Evolutionary conservation across 2,113 vertebrate genomes (phyloP), one percentile per base, ranked within the genome.

Genomic region (Manacus vitellinus): DNA sequence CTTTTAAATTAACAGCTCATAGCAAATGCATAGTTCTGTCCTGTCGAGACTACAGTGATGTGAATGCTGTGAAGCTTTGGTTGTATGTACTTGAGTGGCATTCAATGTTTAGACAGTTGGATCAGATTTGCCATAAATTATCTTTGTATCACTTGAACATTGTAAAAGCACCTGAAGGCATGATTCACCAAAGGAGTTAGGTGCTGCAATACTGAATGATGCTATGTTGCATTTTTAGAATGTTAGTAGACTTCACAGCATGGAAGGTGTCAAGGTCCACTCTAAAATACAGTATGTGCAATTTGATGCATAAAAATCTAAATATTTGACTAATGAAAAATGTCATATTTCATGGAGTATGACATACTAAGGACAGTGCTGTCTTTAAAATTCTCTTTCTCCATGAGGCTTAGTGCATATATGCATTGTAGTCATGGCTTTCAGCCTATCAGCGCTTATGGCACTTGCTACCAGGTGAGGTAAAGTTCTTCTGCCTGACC

Each of bases 41-140:
- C 31, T 66, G 0, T 4, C 16, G 21, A 73, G 33, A 14, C 25
- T 37, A 24, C 0, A 0, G 21, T 1, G 4, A 27, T 21, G 31
- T 51, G 25, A 88, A 20, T 62, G 31, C n/a, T 0, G 0, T 51
- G 76, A 76, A 61, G 23, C 44, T 61, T 61, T 61, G 37, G 14
- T 55, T 65, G 2, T 18, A 10, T 24, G 49, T 54, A 15, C 44
- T 30, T 30, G 23, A 49, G 52, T 24, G 22, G 28, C 41, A 41
- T 31, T 82, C 47, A 41, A n/a, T 46, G 22, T 55, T 87, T 28
- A n/a, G 41, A 41, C 35, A 39, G 16, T 4, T 76, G 54, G 31
- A n/a, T 12, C 49, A 73, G 62, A 79, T 65, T 28, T 76, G 43
- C n/a, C 51, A 8, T 27, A n/a, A 79, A 68, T 19, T 21, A 37